These are phyloP conservation scores for Acanthurus leucopareius DNA, from an alignment of 2,797 vertebrate species.

Conservation along the genomic window DNA sequence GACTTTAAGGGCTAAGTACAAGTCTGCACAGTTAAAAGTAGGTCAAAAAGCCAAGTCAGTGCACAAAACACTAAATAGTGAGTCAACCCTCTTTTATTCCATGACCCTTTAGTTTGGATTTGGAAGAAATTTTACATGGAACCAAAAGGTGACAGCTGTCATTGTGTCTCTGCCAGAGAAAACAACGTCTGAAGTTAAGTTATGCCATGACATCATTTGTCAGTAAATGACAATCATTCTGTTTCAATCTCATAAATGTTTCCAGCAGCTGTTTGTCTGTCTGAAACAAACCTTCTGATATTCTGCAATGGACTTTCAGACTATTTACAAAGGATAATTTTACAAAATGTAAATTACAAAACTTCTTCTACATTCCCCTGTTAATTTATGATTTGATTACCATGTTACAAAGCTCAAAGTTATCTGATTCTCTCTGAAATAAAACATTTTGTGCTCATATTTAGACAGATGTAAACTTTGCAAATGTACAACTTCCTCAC, in stretches of 20 bases:
- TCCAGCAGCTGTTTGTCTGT: background rate
- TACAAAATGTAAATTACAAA: background rate
- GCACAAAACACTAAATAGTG: slow-evolving; percentile 5
- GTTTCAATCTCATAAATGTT: background rate
- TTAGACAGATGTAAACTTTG: slow-evolving; percentile 38
- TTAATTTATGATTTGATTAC: slow-evolving; percentile 4
- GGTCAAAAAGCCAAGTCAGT: background rate
- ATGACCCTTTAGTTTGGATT: slow-evolving; percentile 9
- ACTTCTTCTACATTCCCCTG: background rate
- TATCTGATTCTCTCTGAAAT: slow-evolving; percentile 6
- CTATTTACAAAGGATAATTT: slow-evolving; percentile 15
- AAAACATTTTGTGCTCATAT: slow-evolving; percentile 18
- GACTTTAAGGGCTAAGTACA: no score
- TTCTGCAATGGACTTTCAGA: background rate
- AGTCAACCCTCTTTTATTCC: slow-evolving; percentile 48
- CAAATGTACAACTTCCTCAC: slow-evolving; percentile 23
- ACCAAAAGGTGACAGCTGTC: background rate
- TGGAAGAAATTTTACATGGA: slow-evolving; percentile 20
- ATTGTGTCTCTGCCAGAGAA: slow-evolving; percentile 5
- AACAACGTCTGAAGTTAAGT: slow-evolving; percentile 10
- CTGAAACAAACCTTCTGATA: background rate
- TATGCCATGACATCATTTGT: background rate
- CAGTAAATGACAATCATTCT: background rate
- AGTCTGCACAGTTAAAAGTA: no score
- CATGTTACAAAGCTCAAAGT: background rate